These are phyloP conservation scores for Micromesistius poutassou DNA, from an alignment of 2,797 vertebrate species.

Conservation along the genomic window DNA sequence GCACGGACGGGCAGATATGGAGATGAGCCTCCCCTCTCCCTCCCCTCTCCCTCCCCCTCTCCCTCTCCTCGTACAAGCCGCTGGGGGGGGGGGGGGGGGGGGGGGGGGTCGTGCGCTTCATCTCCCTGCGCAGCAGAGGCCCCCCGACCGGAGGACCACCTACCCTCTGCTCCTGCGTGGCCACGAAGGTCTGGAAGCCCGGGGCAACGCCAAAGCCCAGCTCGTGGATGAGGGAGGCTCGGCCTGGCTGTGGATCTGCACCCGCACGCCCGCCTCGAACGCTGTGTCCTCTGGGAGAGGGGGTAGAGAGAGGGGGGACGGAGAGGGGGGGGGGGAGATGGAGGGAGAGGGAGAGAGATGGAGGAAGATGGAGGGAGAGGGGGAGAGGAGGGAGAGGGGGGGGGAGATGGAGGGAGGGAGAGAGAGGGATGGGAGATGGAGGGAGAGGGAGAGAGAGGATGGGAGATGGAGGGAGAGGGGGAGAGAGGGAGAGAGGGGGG, in stretches of 20 bases:
- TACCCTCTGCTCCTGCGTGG: constrained; percentile 98
- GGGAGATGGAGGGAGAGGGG: constrained; percentile 32
- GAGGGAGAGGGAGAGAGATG: no score
- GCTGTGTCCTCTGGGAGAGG: constrained; percentile 87
- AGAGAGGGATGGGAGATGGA: no score
- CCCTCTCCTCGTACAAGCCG: no score
- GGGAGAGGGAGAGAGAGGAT: constrained; percentile 10
- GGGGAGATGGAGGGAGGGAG: constrained; percentile 36
- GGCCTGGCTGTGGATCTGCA: constrained; percentile 97
- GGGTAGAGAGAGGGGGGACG: neutral
- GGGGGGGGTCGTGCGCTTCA: neutral
- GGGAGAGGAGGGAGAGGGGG: neutral
- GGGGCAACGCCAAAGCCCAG: constrained; percentile 97
- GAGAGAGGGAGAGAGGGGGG: neutral
- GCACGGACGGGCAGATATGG: neutral
- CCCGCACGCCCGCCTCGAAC: constrained; percentile 95
- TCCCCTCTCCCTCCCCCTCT: no score
- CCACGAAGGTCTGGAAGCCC: constrained; percentile 98
- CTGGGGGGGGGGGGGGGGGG: no score
- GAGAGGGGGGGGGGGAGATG: neutral
- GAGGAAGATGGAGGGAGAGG: constrained; percentile 38
- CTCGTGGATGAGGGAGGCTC: constrained; percentile 97
- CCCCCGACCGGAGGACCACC: constrained; percentile 30
- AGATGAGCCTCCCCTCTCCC: neutral
- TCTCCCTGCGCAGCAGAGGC: neutral